Evolutionary conservation across 2,797 vertebrate genomes (phyloP).

Genomic region (Crocidura indochinensis): DNA sequence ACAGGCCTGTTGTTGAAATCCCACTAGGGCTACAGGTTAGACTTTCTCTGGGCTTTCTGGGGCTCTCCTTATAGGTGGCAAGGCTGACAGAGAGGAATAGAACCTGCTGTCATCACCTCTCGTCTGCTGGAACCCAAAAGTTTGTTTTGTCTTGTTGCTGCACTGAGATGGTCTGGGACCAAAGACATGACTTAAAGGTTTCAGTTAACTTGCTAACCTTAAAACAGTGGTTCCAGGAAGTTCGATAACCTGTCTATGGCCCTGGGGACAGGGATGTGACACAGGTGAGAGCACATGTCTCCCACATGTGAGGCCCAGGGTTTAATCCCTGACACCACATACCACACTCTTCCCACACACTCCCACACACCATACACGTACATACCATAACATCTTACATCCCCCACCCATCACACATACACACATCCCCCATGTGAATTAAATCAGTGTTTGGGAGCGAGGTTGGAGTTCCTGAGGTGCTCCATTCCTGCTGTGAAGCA

Average conservation of each 20-base stretch:
- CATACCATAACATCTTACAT: too few relatives aligned
- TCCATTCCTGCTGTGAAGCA: background rate
- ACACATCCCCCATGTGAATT: background rate
- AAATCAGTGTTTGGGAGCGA: background rate
- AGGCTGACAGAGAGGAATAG: background rate
- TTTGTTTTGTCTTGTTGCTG: background rate
- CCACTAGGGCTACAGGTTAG: background rate
- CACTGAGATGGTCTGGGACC: background rate
- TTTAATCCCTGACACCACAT: too few relatives aligned
- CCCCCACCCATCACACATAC: too few relatives aligned
- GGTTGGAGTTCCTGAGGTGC: background rate
- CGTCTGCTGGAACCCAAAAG: background rate
- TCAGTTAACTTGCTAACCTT: background rate
- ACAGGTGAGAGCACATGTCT: too few relatives aligned
- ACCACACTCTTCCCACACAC: too few relatives aligned
- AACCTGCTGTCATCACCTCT: conserved; percentile 3
- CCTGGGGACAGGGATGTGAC: background rate
- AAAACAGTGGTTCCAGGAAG: background rate
- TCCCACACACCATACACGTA: too few relatives aligned
- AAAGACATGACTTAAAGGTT: background rate
- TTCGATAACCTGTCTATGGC: background rate
- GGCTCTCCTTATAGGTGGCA: background rate
- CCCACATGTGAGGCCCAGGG: too few relatives aligned
- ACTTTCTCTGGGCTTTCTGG: conserved; percentile 28
- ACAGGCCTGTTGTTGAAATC: conserved; percentile 65